Evolutionary conservation across 2,888 invertebrate species (phyloP), one percentile per base, ranked within the genome.

Genomic region (Lottia scabra): DNA sequence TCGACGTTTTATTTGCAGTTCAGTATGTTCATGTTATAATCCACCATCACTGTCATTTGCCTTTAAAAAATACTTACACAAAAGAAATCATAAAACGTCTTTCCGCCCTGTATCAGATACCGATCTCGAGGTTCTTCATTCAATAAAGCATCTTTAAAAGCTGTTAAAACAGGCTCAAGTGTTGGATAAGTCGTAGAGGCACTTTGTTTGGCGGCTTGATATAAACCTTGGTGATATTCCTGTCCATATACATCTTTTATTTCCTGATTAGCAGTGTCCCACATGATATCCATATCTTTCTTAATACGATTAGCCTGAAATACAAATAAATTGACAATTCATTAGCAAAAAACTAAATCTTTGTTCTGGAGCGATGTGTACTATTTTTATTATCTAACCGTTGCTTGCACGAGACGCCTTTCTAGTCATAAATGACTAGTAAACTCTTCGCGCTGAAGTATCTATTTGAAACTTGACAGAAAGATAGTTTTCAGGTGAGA

Each of bases 131-230:
- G 83, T 23, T 43, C 69, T 0, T 64, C 44, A 48, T 68, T 78
- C 10, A 77, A 67, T 16, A 83, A 56, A 4, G 81, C 81, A 68
- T 81, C 81, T 62, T 81, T 78, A 80, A 82, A 79, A 16, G 80
- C 78, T 62, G 81, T 79, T 26, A 82, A 75, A 12, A 82, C 81
- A 16, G 81, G 79, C 16, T 68, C 75, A 13, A 77, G 71, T 30
- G 64, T 65, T 27, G n/a, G 45, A 38, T 30, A 23, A 2, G 65
- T 44, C 15, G 44, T 26, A 23, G 13, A 10, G n/a, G 65, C 48
- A 16, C 30, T 45, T 23, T 43, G 15, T 19, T 30, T 27, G n/a
- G 30, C 23, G n/a, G 64, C 45, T 4, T 67, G 70, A 46, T 73
- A 75, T n/a, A 75, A 69, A 19, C 78, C 68, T 13, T 79, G 73